Conservation (phyloP, 2,797 vertebrate genomes). For the Prionace glauca region DNA sequence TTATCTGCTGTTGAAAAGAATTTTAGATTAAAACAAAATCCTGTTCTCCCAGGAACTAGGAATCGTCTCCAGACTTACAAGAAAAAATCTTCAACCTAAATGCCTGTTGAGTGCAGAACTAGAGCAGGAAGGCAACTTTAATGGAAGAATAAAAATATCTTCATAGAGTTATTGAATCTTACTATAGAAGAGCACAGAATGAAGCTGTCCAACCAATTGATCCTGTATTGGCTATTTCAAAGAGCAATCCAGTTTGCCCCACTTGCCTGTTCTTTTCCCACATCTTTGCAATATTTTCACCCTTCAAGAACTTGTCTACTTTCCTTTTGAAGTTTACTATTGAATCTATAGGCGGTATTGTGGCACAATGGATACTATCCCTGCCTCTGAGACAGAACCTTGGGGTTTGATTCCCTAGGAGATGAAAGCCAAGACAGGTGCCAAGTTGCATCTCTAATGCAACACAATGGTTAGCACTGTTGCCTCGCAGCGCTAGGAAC, state of each 20-base stretch:
- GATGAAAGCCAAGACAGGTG: too few species aligned
- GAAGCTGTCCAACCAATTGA: neutral
- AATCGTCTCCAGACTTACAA: neutral
- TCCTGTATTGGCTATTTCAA: neutral
- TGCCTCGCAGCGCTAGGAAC: too few species aligned
- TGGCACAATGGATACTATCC: too few species aligned
- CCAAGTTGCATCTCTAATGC: too few species aligned
- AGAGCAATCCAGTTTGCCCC: neutral
- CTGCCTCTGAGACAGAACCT: too few species aligned
- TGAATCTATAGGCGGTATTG: neutral
- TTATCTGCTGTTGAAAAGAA: neutral
- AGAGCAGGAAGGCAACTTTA: neutral
- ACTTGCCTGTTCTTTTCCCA: neutral
- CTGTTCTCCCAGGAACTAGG: neutral
- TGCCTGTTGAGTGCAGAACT: neutral
- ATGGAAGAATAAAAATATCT: neutral
- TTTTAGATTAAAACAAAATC: neutral
- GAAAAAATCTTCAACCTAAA: neutral
- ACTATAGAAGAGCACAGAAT: neutral
- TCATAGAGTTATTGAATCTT: neutral
- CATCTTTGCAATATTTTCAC: neutral
- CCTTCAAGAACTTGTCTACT: neutral
- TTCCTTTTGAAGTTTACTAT: neutral
- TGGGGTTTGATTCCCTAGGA: too few species aligned
- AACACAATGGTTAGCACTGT: too few species aligned